These are phyloP conservation scores for Saturnia japonica DNA, from an alignment of 2,888 invertebrate genomes.

Conservation along the genomic window DNA sequence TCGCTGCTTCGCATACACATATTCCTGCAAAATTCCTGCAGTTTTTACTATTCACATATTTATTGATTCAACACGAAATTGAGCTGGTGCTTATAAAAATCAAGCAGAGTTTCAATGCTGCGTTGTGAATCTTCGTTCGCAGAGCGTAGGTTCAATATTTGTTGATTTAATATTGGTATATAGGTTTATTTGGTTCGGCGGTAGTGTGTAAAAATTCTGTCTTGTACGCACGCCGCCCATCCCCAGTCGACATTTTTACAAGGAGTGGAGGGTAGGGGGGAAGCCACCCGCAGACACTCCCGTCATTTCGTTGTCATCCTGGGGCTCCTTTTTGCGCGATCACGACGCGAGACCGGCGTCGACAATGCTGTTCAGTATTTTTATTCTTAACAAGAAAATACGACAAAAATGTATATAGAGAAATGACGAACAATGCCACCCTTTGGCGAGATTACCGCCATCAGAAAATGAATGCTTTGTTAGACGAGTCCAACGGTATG, in stretches of 20 bases:
- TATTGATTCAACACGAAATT: conserved; percentile 79
- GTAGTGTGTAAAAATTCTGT: conserved; percentile 75
- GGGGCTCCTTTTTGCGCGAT: conserved; percentile 74
- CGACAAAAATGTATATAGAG: conserved; percentile 63
- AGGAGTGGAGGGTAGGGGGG: conserved; percentile 36
- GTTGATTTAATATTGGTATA: conserved; percentile 43
- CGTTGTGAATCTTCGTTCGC: conserved; percentile 34
- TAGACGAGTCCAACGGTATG: conserved; percentile 69
- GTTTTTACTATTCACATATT: conserved; percentile 68
- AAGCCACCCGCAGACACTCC: conserved; percentile 70
- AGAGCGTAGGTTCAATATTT: conserved; percentile 46
- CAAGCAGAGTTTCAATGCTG: conserved; percentile 37
- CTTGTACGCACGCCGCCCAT: conserved; percentile 74
- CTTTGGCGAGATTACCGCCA: conserved; percentile 81
- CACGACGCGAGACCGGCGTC: conserved; percentile 73
- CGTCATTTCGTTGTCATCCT: conserved; percentile 81
- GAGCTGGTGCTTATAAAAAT: conserved; percentile 65
- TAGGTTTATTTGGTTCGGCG: conserved; percentile 59
- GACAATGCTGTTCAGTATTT: conserved; percentile 79
- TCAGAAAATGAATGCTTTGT: conserved; percentile 81
- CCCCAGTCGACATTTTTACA: conserved; percentile 75
- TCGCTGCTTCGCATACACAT: conserved; percentile 44
- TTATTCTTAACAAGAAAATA: conserved; percentile 75
- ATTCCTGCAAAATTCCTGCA: conserved; percentile 74
- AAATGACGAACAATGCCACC: conserved; percentile 79